Evolutionary conservation across 2,113 vertebrate species (phyloP).

Genomic region (Dissostichus mawsoni): DNA sequence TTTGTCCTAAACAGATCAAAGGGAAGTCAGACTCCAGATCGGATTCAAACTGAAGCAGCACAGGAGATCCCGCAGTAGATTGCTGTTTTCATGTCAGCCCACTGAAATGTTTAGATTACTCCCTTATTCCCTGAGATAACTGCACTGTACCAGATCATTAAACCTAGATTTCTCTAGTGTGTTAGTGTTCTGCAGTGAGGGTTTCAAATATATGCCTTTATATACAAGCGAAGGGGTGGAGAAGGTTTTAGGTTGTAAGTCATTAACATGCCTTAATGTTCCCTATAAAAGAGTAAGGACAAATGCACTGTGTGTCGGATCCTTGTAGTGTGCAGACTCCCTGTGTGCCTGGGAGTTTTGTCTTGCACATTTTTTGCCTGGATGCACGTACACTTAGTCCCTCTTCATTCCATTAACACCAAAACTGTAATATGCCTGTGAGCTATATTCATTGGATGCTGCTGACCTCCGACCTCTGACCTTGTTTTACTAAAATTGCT

Average conservation of each 20-base stretch:
- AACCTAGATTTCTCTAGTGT: constrained; percentile 16
- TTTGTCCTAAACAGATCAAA: neutral
- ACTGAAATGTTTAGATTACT: constrained; percentile 28
- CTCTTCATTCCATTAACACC: neutral
- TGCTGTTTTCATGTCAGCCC: constrained; percentile 8
- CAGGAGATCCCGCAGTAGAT: neutral
- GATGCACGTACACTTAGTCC: too few species aligned
- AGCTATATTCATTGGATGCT: neutral
- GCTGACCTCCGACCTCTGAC: neutral
- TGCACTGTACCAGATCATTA: constrained; percentile 29
- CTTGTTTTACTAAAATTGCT: neutral
- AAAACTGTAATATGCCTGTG: neutral
- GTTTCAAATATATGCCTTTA: constrained; percentile 7
- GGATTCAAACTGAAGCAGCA: neutral
- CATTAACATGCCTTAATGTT: too few species aligned
- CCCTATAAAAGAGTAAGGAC: too few species aligned
- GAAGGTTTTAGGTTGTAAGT: neutral
- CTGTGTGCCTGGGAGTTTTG: too few species aligned
- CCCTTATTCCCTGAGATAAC: constrained; percentile 44
- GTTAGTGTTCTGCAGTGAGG: neutral
- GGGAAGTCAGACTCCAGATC: neutral
- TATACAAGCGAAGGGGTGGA: neutral
- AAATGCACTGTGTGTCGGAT: too few species aligned
- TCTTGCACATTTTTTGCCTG: too few species aligned
- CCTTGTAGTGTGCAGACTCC: too few species aligned